Evolutionary conservation across 30 jellyfish, hydroid and myxozoan species (phyloP).

Genomic region (Aurelia aurita): DNA sequence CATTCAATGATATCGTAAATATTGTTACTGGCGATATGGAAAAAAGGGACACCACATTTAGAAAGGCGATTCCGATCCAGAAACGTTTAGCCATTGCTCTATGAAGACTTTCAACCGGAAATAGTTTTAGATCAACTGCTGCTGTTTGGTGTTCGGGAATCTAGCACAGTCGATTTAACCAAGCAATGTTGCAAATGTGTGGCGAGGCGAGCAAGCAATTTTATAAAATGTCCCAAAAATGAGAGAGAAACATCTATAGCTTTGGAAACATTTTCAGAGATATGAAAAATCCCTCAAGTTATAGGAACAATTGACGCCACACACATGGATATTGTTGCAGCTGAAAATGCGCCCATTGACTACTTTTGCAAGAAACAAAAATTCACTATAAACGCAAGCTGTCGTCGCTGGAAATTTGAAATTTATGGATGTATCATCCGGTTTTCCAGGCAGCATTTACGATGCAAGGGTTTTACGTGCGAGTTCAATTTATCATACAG

Average conservation of each 20-base stretch:
- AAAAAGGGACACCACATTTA: background rate
- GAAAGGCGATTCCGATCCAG: slow-evolving; percentile 37
- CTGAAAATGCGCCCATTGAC: slow-evolving; percentile 34
- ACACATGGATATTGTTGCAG: slow-evolving; percentile 45
- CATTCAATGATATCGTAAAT: slow-evolving; percentile 10
- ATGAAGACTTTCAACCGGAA: too few species aligned
- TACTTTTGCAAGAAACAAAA: slow-evolving; percentile 45
- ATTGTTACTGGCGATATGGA: slow-evolving; percentile 3
- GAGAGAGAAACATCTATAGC: too few species aligned
- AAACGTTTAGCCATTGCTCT: too few species aligned
- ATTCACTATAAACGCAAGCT: slow-evolving; percentile 69
- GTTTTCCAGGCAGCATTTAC: slow-evolving; percentile 73
- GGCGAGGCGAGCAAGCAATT: slow-evolving; percentile 6
- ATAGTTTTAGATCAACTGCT: too few species aligned
- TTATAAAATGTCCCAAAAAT: slow-evolving; percentile 42
- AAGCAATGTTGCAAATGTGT: slow-evolving; percentile 1
- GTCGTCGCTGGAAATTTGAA: slow-evolving; percentile 46
- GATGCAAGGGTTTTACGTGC: slow-evolving; percentile 69
- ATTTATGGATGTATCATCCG: slow-evolving; percentile 63
- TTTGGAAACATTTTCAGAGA: slow-evolving; percentile 22
- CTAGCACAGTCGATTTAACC: slow-evolving; percentile 43
- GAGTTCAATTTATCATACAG: slow-evolving; percentile 17
- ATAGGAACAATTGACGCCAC: slow-evolving; percentile 66
- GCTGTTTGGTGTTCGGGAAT: slow-evolving; percentile 71
- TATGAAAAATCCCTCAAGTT: slow-evolving; percentile 60